Evolutionary conservation across 2,888 invertebrate species (phyloP), one percentile per base, ranked within the genome.

Genomic region (Leistus spinibarbis): DNA sequence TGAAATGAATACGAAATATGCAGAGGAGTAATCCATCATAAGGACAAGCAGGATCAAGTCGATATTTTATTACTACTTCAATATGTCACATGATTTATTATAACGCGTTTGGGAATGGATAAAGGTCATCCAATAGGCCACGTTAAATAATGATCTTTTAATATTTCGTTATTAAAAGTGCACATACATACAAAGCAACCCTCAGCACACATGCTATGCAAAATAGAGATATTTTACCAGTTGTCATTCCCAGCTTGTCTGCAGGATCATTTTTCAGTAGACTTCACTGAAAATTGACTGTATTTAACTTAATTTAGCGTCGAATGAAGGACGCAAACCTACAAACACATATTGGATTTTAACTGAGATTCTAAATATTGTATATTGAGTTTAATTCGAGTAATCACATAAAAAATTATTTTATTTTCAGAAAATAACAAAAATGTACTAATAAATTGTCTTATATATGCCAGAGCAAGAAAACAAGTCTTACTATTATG

Each of bases 61-160:
- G 67, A 73, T 73, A 72, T 72, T 69, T 64, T 69, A 73, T 73
- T 24, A 60, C 40, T 40, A 40, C 67, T 73, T 73, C 73, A 73
- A 73, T 73, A 73, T 73, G 73, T 73, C 62, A 54, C 73, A 73
- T 73, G 73, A 73, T 73, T 67, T 73, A 73, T 73, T 57, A 73
- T 66, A 53, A 17, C 53, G 56, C 23, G 20, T 22, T n/a, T 19
- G 22, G 60, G 60, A 60, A 54, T 27, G 53, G 20, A 62, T 60
- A 60, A 54, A 73, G 73, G 67, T 67, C 73, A 73, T 20, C 22
- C 23, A 16, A 16, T 3, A 64, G 60, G 60, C 10, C 60, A 73
- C 67, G 54, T 66, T 24, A 64, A 64, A 23, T 24, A 64, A 64
- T 64, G 64, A 27, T 73, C 62, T 73, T 73, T 73, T 73, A 67